phyloP scores from a whole-genome alignment of 2,888 invertebrate genomes.

The Macrosoma leucophasiata region DNA sequence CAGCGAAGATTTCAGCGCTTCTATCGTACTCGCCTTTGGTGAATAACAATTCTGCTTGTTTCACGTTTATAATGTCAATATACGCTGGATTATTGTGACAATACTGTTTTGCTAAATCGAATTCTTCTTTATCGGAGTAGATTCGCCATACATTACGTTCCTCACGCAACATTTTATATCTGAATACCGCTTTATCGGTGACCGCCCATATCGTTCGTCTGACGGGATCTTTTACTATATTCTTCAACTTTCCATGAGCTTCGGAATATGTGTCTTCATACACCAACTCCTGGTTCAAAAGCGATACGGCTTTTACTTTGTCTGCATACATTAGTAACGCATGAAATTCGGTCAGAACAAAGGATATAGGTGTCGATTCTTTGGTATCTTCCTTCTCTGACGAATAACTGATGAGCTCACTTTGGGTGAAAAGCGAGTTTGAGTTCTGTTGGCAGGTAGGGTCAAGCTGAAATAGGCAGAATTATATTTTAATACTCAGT shows the following conservation, averaged over 20 bases:
- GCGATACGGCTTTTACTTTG: conserved; percentile 88
- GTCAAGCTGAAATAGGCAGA: conserved; percentile 58
- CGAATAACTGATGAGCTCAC: conserved; percentile 58
- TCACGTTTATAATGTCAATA: conserved; percentile 88
- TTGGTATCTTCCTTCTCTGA: conserved; percentile 46
- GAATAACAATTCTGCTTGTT: conserved; percentile 92
- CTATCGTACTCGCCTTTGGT: conserved; percentile 84
- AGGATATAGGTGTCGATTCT: conserved; percentile 78
- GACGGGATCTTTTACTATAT: conserved; percentile 86
- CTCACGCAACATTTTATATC: conserved; percentile 89
- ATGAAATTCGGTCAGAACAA: conserved; percentile 94
- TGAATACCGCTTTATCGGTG: conserved; percentile 89
- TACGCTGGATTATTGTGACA: conserved; percentile 87
- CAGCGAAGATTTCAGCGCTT: conserved; percentile 92
- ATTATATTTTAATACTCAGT: conserved; percentile 3
- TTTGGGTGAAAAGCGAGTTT: conserved; percentile 63
- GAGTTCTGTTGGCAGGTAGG: conserved; percentile 66
- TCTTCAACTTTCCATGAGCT: conserved; percentile 85
- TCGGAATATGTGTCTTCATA: conserved; percentile 91
- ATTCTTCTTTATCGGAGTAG: conserved; percentile 89
- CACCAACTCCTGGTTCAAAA: conserved; percentile 89
- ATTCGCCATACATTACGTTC: conserved; percentile 92
- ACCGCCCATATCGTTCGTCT: conserved; percentile 90
- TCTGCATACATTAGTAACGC: conserved; percentile 88
- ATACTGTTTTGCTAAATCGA: conserved; percentile 90